Conservation (phyloP, 2,797 vertebrate genomes). For the Trachops cirrhosus region DNA sequence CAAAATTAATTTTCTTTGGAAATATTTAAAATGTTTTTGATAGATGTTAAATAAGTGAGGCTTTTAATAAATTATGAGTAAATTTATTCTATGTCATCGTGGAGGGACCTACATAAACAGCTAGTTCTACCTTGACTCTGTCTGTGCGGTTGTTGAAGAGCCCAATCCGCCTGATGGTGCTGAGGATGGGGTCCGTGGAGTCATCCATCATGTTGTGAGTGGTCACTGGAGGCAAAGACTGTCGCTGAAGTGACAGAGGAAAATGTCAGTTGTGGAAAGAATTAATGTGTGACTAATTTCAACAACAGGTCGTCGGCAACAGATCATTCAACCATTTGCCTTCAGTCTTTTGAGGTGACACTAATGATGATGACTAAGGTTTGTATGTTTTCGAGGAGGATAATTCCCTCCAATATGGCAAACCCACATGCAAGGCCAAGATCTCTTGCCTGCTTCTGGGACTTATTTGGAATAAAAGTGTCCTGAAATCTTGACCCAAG, state of each 20-base stretch:
- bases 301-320: not conserved
- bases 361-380: not conserved
- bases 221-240: conserved; percentile 94
- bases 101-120: not conserved
- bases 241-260: conserved; percentile 84
- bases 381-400: not conserved
- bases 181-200: conserved; percentile 91
- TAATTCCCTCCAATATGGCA: not conserved
- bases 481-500: not conserved
- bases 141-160: conserved; percentile 94
- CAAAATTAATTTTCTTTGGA: not conserved
- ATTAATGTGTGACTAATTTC: conserved; percentile 21
- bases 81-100: not conserved
- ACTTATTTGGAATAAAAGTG: not conserved
- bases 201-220: conserved; percentile 98
- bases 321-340: not conserved
- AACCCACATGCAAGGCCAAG: not conserved
- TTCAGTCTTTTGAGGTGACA: not conserved
- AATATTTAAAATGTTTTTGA: not conserved
- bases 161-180: conserved; percentile 91
- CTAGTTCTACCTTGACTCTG: conserved; percentile 90
- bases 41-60: not conserved
- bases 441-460: not conserved
- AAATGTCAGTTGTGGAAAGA: not conserved
- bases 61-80: not conserved